Percentiles rank a stretch among this genome's conserved stretches.
Evolutionary conservation across 2,113 vertebrate genomes (phyloP).

Genomic region (Entelurus aequoreus): DNA sequence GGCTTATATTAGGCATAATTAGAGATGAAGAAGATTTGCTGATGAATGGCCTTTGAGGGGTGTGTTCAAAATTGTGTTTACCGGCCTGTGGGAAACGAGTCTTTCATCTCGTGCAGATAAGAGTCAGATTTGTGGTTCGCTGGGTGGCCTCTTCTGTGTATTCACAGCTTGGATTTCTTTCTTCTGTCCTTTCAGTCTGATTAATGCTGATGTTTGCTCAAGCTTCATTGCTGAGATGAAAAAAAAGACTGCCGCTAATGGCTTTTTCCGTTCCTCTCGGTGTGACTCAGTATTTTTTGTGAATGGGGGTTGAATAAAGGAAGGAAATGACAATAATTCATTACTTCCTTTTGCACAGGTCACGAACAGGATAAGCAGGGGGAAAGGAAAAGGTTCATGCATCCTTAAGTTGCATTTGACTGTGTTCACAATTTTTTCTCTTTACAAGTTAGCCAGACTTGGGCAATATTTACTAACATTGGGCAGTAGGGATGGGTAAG

Average conservation of each 20-base stretch:
- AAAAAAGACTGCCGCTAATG: constrained; percentile 45
- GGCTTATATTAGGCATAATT: constrained; percentile 49
- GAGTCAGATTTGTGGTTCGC: constrained; percentile 51
- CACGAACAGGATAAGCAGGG: not conserved
- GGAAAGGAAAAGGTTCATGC: too few species aligned
- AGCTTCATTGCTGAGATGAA: constrained; percentile 50
- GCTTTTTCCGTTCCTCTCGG: constrained; percentile 25
- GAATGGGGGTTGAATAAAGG: not conserved
- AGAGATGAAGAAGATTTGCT: constrained; percentile 53
- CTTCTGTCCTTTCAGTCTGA: constrained; percentile 23
- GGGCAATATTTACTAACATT: too few species aligned
- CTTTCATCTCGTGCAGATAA: constrained; percentile 61
- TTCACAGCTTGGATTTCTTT: constrained; percentile 43
- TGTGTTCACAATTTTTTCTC: too few species aligned
- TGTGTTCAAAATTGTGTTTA: constrained; percentile 62
- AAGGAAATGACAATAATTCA: not conserved
- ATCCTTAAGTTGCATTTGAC: too few species aligned
- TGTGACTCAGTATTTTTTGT: constrained; percentile 19
- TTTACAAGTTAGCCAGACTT: too few species aligned
- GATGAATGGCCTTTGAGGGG: constrained; percentile 53
- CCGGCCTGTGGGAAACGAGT: constrained; percentile 50
- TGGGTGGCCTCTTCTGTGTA: constrained; percentile 43
- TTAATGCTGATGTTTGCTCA: constrained; percentile 45
- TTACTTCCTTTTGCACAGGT: not conserved
- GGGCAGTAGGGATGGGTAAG: too few species aligned